Conservation (phyloP, 2,797 vertebrate genomes). For the Harpagifer antarcticus region DNA sequence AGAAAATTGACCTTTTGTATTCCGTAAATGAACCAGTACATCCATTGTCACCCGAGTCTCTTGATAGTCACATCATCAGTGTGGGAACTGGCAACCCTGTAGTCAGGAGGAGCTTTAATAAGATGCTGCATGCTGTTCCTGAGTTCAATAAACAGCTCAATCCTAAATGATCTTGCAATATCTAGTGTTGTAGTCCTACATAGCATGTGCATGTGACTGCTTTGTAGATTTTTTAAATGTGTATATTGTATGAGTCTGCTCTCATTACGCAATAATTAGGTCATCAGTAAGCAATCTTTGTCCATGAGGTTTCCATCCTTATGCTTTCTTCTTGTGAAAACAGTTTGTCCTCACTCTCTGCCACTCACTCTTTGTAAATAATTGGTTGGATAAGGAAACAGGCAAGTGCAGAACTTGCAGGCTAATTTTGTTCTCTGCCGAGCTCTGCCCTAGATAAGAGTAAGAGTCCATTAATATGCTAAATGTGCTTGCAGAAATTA, state of each 20-base stretch:
- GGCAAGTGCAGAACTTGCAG: conserved; percentile 30
- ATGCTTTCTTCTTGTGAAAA: conserved; percentile 11
- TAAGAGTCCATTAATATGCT: conserved; percentile 52
- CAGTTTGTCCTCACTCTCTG: conserved; percentile 8
- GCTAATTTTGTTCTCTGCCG: conserved; percentile 36
- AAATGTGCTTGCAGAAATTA: conserved; percentile 51
- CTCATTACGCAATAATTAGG: too few species aligned
- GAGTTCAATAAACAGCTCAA: too few species aligned
- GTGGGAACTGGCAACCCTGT: background rate
- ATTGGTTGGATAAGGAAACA: conserved; percentile 49
- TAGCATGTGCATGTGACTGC: too few species aligned
- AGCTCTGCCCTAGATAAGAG: conserved; percentile 59
- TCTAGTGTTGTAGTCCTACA: background rate
- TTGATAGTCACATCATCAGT: background rate
- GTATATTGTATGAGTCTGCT: background rate
- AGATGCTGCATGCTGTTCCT: too few species aligned
- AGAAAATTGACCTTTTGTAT: background rate
- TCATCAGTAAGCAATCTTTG: too few species aligned
- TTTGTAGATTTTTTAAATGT: background rate
- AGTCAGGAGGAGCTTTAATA: background rate
- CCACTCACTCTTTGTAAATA: conserved; percentile 29
- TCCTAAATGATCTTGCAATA: too few species aligned
- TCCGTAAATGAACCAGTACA: too few species aligned
- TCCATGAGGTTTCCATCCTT: background rate
- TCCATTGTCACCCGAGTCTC: too few species aligned